Conservation (phyloP, 2,888 invertebrate species). For the Drosophila subquinaria region DNA sequence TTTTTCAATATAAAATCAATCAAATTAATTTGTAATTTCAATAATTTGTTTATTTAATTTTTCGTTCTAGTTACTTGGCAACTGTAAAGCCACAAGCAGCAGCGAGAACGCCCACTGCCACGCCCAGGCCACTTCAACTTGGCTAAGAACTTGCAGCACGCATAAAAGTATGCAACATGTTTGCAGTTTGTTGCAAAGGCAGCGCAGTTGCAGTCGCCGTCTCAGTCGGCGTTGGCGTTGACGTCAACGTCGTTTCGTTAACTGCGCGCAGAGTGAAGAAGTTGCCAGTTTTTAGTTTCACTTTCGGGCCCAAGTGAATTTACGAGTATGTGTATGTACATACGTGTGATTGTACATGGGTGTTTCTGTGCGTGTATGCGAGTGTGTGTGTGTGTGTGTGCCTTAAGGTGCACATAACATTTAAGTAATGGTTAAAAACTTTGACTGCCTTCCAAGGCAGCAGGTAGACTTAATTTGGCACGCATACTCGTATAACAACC, state of each 20-base stretch:
- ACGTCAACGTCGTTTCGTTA: slow-evolving; percentile 24
- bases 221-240: slow-evolving; percentile 25
- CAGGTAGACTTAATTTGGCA: slow-evolving; percentile 62
- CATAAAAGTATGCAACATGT: slow-evolving; percentile 74
- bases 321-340: slow-evolving; percentile 32
- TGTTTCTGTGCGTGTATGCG: neutral
- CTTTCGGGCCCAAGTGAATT: slow-evolving; percentile 81
- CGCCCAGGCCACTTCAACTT: slow-evolving; percentile 34
- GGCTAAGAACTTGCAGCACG: slow-evolving; percentile 54
- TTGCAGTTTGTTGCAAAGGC: slow-evolving; percentile 75
- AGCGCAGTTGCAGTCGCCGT: slow-evolving; percentile 34
- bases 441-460: slow-evolving; percentile 42
- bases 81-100: neutral
- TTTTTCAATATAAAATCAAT: neutral
- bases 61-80: neutral
- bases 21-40: neutral
- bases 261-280: slow-evolving; percentile 50
- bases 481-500: slow-evolving; percentile 58
- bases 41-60: slow-evolving; percentile 11
- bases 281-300: slow-evolving; percentile 76
- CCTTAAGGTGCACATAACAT: slow-evolving; percentile 81
- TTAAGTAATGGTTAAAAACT: slow-evolving; percentile 80
- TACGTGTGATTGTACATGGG: slow-evolving; percentile 3
- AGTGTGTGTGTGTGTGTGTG: slow-evolving; percentile 5
- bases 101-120: slow-evolving; percentile 4